These are phyloP conservation scores for Taurulus bubalis DNA, from an alignment of 2,113 vertebrate species.

Conservation along the genomic window DNA sequence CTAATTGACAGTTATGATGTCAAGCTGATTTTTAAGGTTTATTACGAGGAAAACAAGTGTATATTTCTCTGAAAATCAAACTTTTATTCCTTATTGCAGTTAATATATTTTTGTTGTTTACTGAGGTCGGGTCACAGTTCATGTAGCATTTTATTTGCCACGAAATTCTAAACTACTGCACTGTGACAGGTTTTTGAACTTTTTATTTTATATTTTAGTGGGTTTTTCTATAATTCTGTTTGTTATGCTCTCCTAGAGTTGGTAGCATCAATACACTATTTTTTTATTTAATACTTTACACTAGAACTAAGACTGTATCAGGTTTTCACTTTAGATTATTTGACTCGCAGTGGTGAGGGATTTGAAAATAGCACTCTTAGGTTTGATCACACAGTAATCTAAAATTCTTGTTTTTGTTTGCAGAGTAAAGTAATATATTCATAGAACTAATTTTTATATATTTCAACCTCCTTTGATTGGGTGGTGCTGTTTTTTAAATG, in stretches of 20 bases:
- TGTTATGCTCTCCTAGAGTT: constrained; percentile 4
- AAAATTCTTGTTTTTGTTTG: constrained; percentile 30
- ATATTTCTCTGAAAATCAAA: constrained; percentile 38
- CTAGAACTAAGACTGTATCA: not conserved
- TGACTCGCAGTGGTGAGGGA: not conserved
- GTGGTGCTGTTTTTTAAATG: constrained; percentile 54
- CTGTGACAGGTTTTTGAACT: not conserved
- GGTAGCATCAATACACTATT: constrained; percentile 12
- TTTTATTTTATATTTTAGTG: not conserved
- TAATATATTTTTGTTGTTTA: constrained; percentile 17
- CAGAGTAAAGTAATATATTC: constrained; percentile 61
- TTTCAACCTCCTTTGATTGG: constrained; percentile 31
- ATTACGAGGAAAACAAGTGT: constrained; percentile 11
- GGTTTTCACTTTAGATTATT: constrained; percentile 24
- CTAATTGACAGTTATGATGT: not conserved
- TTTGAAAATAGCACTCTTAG: constrained; percentile 25
- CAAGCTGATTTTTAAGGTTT: constrained; percentile 24
- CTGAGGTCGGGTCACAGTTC: constrained; percentile 2
- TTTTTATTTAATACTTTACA: not conserved
- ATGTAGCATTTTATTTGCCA: constrained; percentile 30
- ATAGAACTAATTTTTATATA: constrained; percentile 48
- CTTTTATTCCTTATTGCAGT: constrained; percentile 50
- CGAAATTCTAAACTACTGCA: not conserved
- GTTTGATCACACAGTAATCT: constrained; percentile 14
- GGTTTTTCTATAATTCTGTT: not conserved